These are phyloP conservation scores for Stenolophus ochropezus DNA, from an alignment of 2,888 invertebrate species.

Conservation along the genomic window DNA sequence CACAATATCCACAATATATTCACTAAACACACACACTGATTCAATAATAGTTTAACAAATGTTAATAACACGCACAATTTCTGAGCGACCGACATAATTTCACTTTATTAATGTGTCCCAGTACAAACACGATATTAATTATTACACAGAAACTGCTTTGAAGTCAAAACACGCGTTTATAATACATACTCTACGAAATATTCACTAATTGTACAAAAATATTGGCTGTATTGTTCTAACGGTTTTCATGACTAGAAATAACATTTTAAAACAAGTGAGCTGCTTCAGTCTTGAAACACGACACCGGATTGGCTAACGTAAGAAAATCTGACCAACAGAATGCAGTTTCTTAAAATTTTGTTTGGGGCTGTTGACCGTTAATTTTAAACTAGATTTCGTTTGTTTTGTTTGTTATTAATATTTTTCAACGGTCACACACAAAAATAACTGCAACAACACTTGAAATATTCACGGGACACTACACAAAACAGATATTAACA, in stretches of 20 bases:
- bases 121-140: slow-evolving; percentile 19
- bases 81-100: neutral
- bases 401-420: too few relatives aligned
- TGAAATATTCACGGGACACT: too few relatives aligned
- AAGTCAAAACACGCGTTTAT: neutral
- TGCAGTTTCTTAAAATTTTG: neutral
- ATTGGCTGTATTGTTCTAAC: neutral
- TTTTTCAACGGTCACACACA: too few relatives aligned
- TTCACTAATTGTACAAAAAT: neutral
- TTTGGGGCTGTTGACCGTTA: too few relatives aligned
- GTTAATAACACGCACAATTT: neutral
- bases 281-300: neutral
- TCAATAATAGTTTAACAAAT: neutral
- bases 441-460: too few relatives aligned
- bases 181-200: neutral
- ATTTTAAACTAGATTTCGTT: neutral
- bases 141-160: neutral
- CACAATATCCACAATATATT: slow-evolving; percentile 37
- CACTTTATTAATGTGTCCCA: neutral
- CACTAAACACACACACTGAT: slow-evolving; percentile 26
- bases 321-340: neutral
- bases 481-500: too few relatives aligned
- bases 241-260: neutral
- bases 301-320: neutral
- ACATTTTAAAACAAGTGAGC: neutral